Evolutionary conservation across 2,113 vertebrate genomes (phyloP), one percentile per base, ranked within the genome.

Genomic region (Embiotoca jacksoni): DNA sequence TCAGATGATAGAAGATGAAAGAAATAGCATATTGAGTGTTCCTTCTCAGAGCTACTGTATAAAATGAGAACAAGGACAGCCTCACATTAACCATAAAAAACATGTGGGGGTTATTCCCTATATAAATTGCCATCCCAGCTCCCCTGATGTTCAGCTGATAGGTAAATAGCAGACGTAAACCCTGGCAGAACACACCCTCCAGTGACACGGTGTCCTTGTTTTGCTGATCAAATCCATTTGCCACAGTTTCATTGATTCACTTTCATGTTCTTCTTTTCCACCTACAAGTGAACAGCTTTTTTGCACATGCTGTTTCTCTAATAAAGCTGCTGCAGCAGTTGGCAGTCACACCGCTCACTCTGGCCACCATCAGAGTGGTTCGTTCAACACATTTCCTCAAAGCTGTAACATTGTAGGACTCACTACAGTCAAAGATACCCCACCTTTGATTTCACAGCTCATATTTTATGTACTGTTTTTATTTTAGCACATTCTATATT

Each of bases 371-470:
- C 77, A 61, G 7, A 60, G 37, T 6, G 39, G 37, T 36, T 52
- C 30, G 7, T 14, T 31, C 5, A 16, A 65, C 49, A 53, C 14
- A 14, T 71, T 60, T 69, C 53, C 74, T 78, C 32, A 61, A 72
- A 78, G 59, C 50, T 62, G 52, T 11, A 15, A 65, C 49, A 78
- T 13, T 32, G 39, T 65, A 37, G 31, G 33, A 77, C 67, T 64
- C 56, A 78, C 41, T 39, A 61, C 55, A 60, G n/a, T 59, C 31
- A 37, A 37, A 36, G 30, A 39, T 23, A 14, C 35, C 37, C 63
- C 56, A 31, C 16, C 55, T 55, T 64, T 75, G 47, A 83, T 75
- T 81, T 56, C 64, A 59, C 16, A 46, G 52, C 62, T 83, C 72
- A 61, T 59, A 76, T 63, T 66, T 76, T 47, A 64, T 8, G 11